These are phyloP conservation scores for Cryptotermes secundus DNA, from an alignment of 1,140 invertebrate species.

Conservation along the genomic window DNA sequence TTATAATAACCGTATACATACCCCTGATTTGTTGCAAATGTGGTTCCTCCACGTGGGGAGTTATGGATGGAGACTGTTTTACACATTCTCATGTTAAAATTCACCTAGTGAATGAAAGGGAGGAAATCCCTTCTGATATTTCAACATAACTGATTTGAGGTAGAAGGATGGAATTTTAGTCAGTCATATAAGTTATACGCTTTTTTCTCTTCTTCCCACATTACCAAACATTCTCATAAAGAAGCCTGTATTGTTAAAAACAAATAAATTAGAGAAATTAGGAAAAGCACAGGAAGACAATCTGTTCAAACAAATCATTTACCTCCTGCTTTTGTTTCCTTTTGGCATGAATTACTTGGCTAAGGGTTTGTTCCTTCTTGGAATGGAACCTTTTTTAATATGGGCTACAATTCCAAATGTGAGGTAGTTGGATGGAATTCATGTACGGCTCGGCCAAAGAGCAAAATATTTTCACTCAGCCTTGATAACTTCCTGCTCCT, in stretches of 20 bases:
- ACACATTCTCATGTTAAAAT: not conserved
- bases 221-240: conserved; percentile 26
- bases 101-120: not conserved
- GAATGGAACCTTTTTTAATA: not conserved
- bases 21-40: not conserved
- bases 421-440: conserved; percentile 36
- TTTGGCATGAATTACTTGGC: conserved; percentile 8
- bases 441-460: conserved; percentile 18
- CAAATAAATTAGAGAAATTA: not conserved
- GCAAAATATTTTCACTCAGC: conserved; percentile 38
- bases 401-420: conserved; percentile 17
- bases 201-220: conserved; percentile 18
- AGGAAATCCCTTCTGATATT: conserved; percentile 5
- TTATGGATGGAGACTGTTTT: conserved; percentile 5
- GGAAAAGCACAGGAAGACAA: not conserved
- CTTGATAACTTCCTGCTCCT: conserved; percentile 43
- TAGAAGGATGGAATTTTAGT: conserved; percentile 35
- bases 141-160: conserved; percentile 26
- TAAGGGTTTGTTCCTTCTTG: not conserved
- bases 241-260: not conserved
- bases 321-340: not conserved
- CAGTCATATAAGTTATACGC: conserved; percentile 28
- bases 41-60: not conserved
- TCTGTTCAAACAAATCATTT: not conserved
- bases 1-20: conserved; percentile 13